phyloP scores from a whole-genome alignment of 2,797 vertebrate genomes.

The Crossoptilon crossoptilon region DNA sequence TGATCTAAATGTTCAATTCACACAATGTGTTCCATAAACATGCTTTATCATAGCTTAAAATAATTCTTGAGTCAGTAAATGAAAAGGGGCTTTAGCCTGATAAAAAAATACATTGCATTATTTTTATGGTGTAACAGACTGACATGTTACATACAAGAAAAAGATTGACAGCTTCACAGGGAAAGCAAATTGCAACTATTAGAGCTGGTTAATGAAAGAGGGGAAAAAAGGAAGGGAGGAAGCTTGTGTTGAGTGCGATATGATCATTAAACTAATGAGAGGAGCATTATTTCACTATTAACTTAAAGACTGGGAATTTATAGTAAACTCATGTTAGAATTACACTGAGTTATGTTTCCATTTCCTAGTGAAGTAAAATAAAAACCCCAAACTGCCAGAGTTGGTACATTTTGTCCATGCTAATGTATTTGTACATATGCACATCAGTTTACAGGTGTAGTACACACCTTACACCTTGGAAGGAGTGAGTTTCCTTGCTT shows the following conservation, averaged over 20 bases:
- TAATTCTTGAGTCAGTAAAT: slow-evolving; percentile 24
- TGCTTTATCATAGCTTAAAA: background rate
- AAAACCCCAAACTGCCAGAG: background rate
- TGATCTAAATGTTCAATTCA: background rate
- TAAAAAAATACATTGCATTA: background rate
- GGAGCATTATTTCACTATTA: slow-evolving; percentile 61
- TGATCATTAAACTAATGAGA: slow-evolving; percentile 68
- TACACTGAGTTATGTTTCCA: background rate
- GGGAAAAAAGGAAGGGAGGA: background rate
- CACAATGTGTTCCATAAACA: background rate
- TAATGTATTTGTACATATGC: background rate
- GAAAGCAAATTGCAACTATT: slow-evolving; percentile 43
- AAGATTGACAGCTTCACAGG: slow-evolving; percentile 22
- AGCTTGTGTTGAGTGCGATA: slow-evolving; percentile 20
- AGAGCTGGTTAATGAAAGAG: slow-evolving; percentile 52
- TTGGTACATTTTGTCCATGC: background rate
- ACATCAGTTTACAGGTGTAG: background rate
- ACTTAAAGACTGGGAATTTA: slow-evolving; percentile 60
- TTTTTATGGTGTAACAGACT: slow-evolving; percentile 23
- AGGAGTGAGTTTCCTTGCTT: background rate
- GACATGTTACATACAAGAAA: slow-evolving; percentile 4
- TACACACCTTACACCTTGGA: background rate
- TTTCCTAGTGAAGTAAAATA: background rate
- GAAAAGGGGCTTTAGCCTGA: slow-evolving; percentile 12
- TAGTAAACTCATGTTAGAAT: slow-evolving; percentile 36